Percentiles rank a stretch among this genome's conserved stretches.
phyloP scores from a whole-genome alignment of 2,888 invertebrate species.

The Polydrusus tereticollis region DNA sequence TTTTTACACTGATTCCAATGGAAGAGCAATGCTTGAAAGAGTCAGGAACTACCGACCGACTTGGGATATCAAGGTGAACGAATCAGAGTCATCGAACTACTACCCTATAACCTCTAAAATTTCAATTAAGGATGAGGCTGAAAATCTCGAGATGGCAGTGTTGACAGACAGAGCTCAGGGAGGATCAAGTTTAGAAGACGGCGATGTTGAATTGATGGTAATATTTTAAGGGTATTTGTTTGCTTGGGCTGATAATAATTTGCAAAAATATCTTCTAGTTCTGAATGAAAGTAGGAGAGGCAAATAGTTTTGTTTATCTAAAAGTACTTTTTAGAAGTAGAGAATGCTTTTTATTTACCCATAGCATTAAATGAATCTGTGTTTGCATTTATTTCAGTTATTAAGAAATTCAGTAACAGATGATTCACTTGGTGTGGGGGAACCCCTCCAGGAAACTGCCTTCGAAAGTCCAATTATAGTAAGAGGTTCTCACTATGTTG shows the following conservation, averaged over 20 bases:
- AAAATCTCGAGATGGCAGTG: conserved; percentile 68
- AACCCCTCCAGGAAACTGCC: conserved; percentile 87
- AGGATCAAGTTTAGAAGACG: conserved; percentile 71
- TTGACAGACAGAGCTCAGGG: conserved; percentile 74
- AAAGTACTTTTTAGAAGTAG: too few species aligned
- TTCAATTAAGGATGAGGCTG: conserved; percentile 67
- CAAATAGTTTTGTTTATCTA: too few species aligned
- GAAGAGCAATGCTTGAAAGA: conserved; percentile 77
- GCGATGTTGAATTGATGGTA: conserved; percentile 77
- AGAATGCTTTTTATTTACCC: too few species aligned
- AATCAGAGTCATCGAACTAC: conserved; percentile 77
- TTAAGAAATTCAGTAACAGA: conserved; percentile 87
- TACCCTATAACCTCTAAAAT: conserved; percentile 81
- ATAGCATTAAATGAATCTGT: too few species aligned
- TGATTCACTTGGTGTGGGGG: conserved; percentile 92
- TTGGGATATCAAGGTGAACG: conserved; percentile 56
- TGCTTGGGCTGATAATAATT: too few species aligned
- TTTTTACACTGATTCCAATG: conserved; percentile 86
- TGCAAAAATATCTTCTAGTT: too few species aligned
- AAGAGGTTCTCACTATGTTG: conserved; percentile 67
- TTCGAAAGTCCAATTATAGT: conserved; percentile 77
- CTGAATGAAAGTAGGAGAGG: too few species aligned
- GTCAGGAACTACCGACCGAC: conserved; percentile 70
- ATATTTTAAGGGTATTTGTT: too few species aligned
- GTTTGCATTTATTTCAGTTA: conserved; percentile 69